Conservation (phyloP, 2,113 vertebrate species). For the Trinectes maculatus region DNA sequence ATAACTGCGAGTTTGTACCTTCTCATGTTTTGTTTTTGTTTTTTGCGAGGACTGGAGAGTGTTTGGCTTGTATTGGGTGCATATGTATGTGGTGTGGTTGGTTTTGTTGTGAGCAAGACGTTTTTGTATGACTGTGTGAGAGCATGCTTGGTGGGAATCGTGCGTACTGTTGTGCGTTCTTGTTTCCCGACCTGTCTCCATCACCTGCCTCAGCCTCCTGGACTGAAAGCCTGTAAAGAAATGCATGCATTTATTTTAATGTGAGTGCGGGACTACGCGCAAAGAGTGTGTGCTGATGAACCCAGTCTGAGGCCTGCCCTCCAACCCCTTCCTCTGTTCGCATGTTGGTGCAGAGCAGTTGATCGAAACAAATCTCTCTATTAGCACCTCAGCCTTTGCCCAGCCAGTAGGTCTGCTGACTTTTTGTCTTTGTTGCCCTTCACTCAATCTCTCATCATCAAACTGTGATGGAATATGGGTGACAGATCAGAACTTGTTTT, state of each 20-base stretch:
- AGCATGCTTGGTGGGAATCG: not conserved
- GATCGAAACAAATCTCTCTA: slow-evolving; percentile 63
- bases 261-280: slow-evolving; percentile 29
- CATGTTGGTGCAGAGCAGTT: slow-evolving; percentile 44
- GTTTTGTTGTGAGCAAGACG: slow-evolving; percentile 33
- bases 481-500: slow-evolving; percentile 21
- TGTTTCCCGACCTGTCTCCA: slow-evolving; percentile 46
- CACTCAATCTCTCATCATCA: slow-evolving; percentile 6
- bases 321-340: slow-evolving; percentile 22
- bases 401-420: not conserved
- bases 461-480: slow-evolving; percentile 11
- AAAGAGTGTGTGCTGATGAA: slow-evolving; percentile 36
- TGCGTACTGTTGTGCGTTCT: slow-evolving; percentile 13
- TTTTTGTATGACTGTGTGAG: slow-evolving; percentile 32
- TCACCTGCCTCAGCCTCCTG: slow-evolving; percentile 44
- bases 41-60: slow-evolving; percentile 2
- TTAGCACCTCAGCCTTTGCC: slow-evolving; percentile 43
- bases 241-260: slow-evolving; percentile 70
- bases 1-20: slow-evolving; percentile 59
- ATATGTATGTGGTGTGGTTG: slow-evolving; percentile 16
- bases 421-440: slow-evolving; percentile 8
- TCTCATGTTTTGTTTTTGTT: slow-evolving; percentile 22
- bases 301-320: slow-evolving; percentile 23
- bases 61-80: slow-evolving; percentile 34
- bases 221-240: slow-evolving; percentile 69